phyloP scores from a whole-genome alignment of 2,797 vertebrate species.

The Mycteria americana region DNA sequence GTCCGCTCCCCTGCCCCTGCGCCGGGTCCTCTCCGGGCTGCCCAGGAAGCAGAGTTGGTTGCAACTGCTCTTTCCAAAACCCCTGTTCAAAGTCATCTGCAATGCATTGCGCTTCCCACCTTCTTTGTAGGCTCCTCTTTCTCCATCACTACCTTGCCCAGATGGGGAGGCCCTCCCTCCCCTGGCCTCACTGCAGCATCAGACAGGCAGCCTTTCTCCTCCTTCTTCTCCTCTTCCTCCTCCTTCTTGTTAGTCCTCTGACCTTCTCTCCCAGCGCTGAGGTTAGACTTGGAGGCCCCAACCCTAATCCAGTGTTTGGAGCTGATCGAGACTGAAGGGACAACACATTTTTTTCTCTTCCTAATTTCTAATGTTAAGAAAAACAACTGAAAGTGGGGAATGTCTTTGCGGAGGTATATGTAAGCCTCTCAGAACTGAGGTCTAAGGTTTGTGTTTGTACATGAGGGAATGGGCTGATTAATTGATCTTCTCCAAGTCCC shows the following conservation, averaged over 20 bases:
- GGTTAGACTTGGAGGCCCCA: not conserved
- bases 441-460: not conserved
- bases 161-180: not conserved
- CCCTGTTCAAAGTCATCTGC: not conserved
- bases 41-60: not conserved
- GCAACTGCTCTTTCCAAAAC: not conserved
- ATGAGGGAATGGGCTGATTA: not conserved
- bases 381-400: not conserved
- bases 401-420: not conserved
- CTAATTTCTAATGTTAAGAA: not conserved
- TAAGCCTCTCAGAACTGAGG: not conserved
- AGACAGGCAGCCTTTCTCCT: not conserved
- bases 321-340: not conserved
- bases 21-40: fast-evolving
- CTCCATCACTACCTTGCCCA: not conserved
- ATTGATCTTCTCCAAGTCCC: not conserved
- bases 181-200: not conserved
- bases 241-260: not conserved
- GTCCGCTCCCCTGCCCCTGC: not conserved
- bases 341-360: not conserved
- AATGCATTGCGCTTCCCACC: not conserved
- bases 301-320: not conserved
- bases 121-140: not conserved
- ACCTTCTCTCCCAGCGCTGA: not conserved
- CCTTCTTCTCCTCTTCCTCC: not conserved